Evolutionary conservation across 2,113 vertebrate genomes (phyloP).

Genomic region (Macrotus californicus): DNA sequence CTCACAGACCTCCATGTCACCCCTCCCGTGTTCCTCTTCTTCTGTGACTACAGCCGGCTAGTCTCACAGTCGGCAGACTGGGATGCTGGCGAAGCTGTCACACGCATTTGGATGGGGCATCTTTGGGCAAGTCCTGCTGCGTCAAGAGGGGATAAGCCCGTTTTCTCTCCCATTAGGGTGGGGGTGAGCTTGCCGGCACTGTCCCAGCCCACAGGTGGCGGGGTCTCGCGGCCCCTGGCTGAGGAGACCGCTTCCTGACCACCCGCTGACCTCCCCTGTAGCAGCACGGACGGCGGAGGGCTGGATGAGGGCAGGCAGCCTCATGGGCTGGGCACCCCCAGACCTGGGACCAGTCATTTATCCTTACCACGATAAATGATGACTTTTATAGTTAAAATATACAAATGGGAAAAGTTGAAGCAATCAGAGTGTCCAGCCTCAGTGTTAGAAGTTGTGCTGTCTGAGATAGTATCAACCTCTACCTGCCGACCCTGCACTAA

Average conservation of each 20-base stretch:
- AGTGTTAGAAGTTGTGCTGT: neutral
- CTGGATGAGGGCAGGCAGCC: neutral
- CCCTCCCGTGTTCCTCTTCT: no score
- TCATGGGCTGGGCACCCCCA: neutral
- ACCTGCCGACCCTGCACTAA: neutral
- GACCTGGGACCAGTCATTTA: no score
- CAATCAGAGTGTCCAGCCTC: neutral
- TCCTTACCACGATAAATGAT: no score
- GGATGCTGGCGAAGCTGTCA: neutral
- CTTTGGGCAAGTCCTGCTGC: neutral
- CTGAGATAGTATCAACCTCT: neutral
- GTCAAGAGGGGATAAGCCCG: neutral
- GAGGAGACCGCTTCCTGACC: no score
- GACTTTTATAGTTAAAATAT: neutral
- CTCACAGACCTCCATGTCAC: neutral
- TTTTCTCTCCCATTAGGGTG: neutral
- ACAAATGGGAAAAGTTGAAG: neutral
- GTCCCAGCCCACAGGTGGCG: no score
- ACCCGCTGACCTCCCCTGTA: no score
- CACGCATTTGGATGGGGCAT: no score
- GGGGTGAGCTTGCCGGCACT: neutral
- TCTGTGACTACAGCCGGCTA: rapidly evolving
- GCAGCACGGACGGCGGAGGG: no score
- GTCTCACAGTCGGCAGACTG: neutral
- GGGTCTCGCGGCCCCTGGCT: neutral